A percentile compares a stretch with the other conserved stretches of the same genome.
Conservation (phyloP, 1,140 invertebrate genomes). For the Littorina saxatilis region DNA sequence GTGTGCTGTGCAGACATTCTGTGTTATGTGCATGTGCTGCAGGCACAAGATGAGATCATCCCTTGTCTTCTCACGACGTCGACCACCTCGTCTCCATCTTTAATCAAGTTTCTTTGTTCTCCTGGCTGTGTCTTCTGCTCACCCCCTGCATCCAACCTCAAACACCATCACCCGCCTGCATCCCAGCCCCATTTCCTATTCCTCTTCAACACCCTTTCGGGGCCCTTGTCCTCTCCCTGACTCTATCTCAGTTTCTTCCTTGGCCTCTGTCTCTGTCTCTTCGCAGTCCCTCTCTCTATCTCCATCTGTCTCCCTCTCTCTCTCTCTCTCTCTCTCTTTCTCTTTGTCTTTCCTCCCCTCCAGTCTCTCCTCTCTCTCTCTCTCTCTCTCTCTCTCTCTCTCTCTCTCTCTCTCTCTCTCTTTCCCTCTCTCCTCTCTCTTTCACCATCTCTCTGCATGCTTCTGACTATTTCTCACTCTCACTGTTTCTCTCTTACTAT, state of each 20-base stretch:
- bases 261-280: too few relatives aligned
- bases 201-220: neutral
- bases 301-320: neutral
- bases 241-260: neutral
- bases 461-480: too few relatives aligned
- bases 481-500: too few relatives aligned
- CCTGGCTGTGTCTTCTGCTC: neutral
- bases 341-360: neutral
- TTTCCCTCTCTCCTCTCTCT: neutral
- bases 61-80: too few relatives aligned
- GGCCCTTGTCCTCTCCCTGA: too few relatives aligned
- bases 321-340: neutral
- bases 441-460: too few relatives aligned
- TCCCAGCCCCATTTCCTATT: neutral
- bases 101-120: neutral
- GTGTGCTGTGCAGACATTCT: too few relatives aligned
- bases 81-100: too few relatives aligned
- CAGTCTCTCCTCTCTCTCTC: neutral
- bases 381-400: neutral
- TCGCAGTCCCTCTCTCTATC: too few relatives aligned
- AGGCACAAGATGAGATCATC: too few relatives aligned
- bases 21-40: too few relatives aligned
- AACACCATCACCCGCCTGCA: neutral
- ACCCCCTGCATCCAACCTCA: neutral
- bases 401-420: neutral